These are phyloP conservation scores for Neodiprion lecontei DNA, from an alignment of 1,140 invertebrate species.

Conservation along the genomic window DNA sequence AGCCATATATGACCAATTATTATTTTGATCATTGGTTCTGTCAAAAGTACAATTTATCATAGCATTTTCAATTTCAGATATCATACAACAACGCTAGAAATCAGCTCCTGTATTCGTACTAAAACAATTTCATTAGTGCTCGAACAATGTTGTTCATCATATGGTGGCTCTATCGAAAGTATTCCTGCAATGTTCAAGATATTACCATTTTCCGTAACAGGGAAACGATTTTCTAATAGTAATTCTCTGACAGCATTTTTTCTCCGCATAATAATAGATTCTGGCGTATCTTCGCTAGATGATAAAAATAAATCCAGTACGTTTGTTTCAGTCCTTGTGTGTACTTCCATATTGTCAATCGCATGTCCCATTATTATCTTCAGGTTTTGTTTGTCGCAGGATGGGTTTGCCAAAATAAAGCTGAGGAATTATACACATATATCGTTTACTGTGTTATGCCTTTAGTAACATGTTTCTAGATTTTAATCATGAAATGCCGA, in stretches of 20 bases:
- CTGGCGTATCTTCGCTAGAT: slow-evolving; percentile 27
- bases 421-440: slow-evolving; percentile 37
- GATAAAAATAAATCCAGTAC: slow-evolving; percentile 48
- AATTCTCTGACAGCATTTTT: slow-evolving; percentile 44
- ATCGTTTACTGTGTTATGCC: background rate
- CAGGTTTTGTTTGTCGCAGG: slow-evolving; percentile 31
- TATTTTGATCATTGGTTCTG: no score
- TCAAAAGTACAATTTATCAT: background rate
- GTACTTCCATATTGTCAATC: slow-evolving; percentile 43
- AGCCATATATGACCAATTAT: no score
- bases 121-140: slow-evolving; percentile 51
- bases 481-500: background rate
- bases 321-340: slow-evolving; percentile 24
- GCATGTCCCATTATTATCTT: slow-evolving; percentile 48
- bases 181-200: slow-evolving; percentile 45
- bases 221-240: slow-evolving; percentile 48
- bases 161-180: slow-evolving; percentile 53
- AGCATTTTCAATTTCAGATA: background rate
- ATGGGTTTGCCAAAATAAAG: slow-evolving; percentile 44
- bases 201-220: slow-evolving; percentile 43
- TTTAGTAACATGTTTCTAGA: background rate
- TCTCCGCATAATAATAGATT: slow-evolving; percentile 27
- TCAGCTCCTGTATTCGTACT: slow-evolving; percentile 42
- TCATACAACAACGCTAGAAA: background rate
- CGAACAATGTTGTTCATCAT: slow-evolving; percentile 45